These are phyloP conservation scores for Channa maculata DNA, from an alignment of 2,113 vertebrate genomes.

Conservation along the genomic window DNA sequence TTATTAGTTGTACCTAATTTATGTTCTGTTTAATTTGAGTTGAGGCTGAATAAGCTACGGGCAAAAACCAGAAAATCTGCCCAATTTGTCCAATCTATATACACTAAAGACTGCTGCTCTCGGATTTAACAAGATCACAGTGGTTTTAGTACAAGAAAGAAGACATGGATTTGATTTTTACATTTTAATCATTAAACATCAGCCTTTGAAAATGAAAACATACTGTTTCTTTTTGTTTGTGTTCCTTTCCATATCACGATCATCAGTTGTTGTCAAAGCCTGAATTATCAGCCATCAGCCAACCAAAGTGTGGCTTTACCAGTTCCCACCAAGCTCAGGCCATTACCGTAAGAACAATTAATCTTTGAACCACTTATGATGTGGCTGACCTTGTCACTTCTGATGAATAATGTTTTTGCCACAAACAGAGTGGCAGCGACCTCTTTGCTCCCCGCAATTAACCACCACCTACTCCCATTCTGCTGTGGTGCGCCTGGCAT, in stretches of 20 bases:
- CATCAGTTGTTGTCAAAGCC: conserved; percentile 2
- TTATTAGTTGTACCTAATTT: conserved; percentile 32
- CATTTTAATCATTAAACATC: not conserved
- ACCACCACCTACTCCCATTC: conserved; percentile 27
- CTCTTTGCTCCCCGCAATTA: conserved; percentile 51
- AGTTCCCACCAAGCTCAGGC: not conserved
- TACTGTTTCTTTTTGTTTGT: too few species aligned
- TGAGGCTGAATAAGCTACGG: conserved; percentile 8
- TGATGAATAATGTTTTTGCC: conserved; percentile 58
- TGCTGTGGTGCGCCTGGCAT: conserved; percentile 35
- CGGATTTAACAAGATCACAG: not conserved
- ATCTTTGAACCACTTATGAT: conserved; percentile 41
- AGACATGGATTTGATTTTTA: not conserved
- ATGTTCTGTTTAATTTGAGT: conserved; percentile 35
- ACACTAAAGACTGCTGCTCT: not conserved
- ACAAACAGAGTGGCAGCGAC: conserved; percentile 28
- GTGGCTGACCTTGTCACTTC: conserved; percentile 43
- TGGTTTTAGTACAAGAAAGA: not conserved
- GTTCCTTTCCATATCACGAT: too few species aligned
- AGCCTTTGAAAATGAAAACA: too few species aligned
- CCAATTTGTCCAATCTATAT: not conserved
- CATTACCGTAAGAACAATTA: conserved; percentile 41
- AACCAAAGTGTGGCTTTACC: conserved; percentile 7
- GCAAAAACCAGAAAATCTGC: conserved; percentile 12
- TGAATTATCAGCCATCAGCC: not conserved